Percentiles rank a stretch among this genome's conserved stretches.
phyloP scores from a whole-genome alignment of 2,113 vertebrate species.

The Mesoclemmys tuberculata region DNA sequence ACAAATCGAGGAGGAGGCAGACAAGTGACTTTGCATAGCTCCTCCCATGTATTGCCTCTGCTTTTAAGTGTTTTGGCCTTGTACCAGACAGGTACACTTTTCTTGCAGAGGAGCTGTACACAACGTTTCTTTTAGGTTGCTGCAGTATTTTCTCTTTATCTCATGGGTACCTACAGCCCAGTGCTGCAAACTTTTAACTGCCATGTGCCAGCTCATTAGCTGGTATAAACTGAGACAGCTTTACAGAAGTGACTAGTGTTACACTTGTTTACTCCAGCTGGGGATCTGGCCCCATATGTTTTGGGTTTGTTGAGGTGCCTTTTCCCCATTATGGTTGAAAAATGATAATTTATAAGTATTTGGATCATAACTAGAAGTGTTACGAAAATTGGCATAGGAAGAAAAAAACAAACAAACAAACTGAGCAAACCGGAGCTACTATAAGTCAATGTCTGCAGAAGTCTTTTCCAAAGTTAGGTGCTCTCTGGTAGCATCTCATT shows the following conservation, averaged over 20 bases:
- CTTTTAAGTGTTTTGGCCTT: not conserved
- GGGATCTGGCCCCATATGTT: not conserved
- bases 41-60: too few relatives aligned
- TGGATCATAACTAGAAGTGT: not conserved
- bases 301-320: not conserved
- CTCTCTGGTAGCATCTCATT: not conserved
- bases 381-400: accelerated
- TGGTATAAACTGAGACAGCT: not conserved
- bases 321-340: not conserved
- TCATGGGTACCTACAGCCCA: not conserved
- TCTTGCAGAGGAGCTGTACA: not conserved
- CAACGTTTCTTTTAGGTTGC: not conserved
- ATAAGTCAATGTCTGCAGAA: not conserved
- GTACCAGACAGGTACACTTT: not conserved
- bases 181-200: not conserved
- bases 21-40: too few relatives aligned
- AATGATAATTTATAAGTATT: not conserved
- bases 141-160: not conserved
- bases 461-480: not conserved
- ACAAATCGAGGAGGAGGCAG: too few relatives aligned
- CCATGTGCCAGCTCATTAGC: not conserved
- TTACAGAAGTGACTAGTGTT: not conserved
- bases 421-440: not conserved
- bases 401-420: not conserved
- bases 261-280: not conserved